Evolutionary conservation across 2,797 vertebrate genomes (phyloP).

Genomic region (Pantherophis vulpinus): DNA sequence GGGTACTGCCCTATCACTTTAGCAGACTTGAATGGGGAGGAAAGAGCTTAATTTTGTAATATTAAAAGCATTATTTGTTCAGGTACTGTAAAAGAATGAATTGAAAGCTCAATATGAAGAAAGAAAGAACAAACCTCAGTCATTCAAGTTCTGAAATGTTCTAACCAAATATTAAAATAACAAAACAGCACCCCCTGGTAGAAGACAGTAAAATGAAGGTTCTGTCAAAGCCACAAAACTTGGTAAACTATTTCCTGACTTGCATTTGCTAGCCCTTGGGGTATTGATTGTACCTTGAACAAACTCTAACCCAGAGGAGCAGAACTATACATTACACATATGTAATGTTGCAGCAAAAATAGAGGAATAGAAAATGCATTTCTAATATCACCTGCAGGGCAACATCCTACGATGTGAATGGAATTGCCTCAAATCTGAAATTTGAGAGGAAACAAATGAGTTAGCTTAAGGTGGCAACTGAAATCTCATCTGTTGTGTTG

Average conservation of each 20-base stretch:
- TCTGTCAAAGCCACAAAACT: conserved; percentile 30
- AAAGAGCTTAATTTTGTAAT: not conserved
- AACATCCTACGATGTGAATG: conserved; percentile 45
- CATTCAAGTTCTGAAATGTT: conserved; percentile 11
- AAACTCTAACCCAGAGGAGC: conserved; percentile 47
- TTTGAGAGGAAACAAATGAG: conserved; percentile 69
- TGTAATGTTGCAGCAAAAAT: conserved; percentile 51
- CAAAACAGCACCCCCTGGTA: not conserved
- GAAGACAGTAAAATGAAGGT: conserved; percentile 37
- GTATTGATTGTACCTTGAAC: conserved; percentile 50
- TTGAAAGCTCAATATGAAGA: not conserved
- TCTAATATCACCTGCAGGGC: conserved; percentile 62
- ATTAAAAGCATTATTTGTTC: not conserved
- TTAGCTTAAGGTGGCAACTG: conserved; percentile 38
- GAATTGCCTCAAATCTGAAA: conserved; percentile 58
- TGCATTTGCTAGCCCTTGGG: conserved; percentile 32
- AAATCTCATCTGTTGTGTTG: conserved; percentile 62
- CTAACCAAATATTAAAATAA: conserved; percentile 33
- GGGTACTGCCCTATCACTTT: not conserved
- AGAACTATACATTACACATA: conserved; percentile 53
- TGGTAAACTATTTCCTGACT: conserved; percentile 57
- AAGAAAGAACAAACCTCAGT: not conserved
- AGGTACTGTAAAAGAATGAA: not conserved
- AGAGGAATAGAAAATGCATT: conserved; percentile 40
- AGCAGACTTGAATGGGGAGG: not conserved